phyloP scores from a whole-genome alignment of 2,113 vertebrate species.

The Suncus etruscus region DNA sequence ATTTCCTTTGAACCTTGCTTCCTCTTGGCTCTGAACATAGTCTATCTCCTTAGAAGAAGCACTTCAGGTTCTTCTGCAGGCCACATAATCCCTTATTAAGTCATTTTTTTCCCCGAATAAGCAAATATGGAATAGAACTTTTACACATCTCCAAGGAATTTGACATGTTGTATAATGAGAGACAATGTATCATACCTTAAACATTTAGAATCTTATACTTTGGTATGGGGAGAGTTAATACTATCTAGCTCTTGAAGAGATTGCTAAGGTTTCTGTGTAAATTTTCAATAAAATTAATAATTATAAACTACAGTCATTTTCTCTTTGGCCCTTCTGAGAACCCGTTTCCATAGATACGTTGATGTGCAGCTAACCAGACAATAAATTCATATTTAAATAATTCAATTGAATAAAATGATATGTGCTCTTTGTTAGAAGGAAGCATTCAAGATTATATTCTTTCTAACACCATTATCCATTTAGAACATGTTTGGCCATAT shows the following conservation, averaged over 20 bases:
- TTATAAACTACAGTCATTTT: slow-evolving; percentile 20
- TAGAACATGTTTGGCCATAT: slow-evolving; percentile 72
- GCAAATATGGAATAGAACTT: slow-evolving; percentile 61
- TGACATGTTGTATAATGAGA: slow-evolving; percentile 14
- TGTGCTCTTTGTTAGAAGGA: slow-evolving; percentile 56
- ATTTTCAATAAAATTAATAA: background rate
- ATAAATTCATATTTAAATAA: slow-evolving; percentile 60
- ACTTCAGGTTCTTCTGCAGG: slow-evolving; percentile 39
- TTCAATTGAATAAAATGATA: slow-evolving; percentile 62
- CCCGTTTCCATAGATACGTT: slow-evolving; percentile 39
- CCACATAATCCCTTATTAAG: slow-evolving; percentile 70
- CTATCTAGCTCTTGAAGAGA: slow-evolving; percentile 7
- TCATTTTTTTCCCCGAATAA: slow-evolving; percentile 56
- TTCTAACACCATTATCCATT: slow-evolving; percentile 78
- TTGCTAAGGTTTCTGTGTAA: background rate
- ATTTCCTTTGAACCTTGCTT: slow-evolving; percentile 83
- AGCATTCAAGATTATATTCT: slow-evolving; percentile 70
- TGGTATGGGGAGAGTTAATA: slow-evolving; percentile 5
- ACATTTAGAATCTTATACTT: slow-evolving; percentile 51
- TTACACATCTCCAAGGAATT: slow-evolving; percentile 69
- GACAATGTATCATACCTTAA: slow-evolving; percentile 52
- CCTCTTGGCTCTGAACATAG: slow-evolving; percentile 61
- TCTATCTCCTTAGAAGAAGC: slow-evolving; percentile 62
- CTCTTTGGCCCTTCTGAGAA: background rate
- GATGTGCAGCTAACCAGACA: slow-evolving; percentile 29